Evolutionary conservation across 2,888 invertebrate genomes (phyloP).

Genomic region (Orchesellides sinensis): DNA sequence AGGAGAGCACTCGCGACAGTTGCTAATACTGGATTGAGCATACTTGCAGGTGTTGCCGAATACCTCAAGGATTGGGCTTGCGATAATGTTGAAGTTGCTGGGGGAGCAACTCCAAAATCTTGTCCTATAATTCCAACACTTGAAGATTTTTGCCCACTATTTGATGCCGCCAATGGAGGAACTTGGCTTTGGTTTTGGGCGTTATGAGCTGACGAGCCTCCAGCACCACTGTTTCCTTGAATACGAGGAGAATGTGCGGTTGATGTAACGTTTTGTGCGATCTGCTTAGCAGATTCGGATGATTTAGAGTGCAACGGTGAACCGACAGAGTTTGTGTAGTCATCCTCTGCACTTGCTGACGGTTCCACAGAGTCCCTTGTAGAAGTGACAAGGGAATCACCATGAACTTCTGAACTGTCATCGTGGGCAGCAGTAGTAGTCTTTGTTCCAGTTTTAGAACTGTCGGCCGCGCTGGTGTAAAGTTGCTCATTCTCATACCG

Average conservation of each 20-base stretch:
- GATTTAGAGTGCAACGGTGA: slow-evolving; percentile 32
- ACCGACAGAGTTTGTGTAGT: slow-evolving; percentile 38
- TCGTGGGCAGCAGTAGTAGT: not conserved
- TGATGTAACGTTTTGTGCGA: slow-evolving; percentile 26
- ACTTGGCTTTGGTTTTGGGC: slow-evolving; percentile 1
- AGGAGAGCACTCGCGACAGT: slow-evolving; percentile 71
- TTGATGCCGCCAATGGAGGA: not conserved
- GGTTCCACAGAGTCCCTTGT: slow-evolving; percentile 70
- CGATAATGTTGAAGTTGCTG: slow-evolving; percentile 5
- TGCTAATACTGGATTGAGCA: slow-evolving; percentile 65
- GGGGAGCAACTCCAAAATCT: not conserved
- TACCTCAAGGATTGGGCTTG: slow-evolving; percentile 24
- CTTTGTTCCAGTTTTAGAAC: not conserved
- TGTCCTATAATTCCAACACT: too few relatives aligned
- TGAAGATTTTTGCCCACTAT: slow-evolving; percentile 3
- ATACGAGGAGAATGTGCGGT: slow-evolving; percentile 37
- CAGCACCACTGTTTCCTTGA: not conserved
- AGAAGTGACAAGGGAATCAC: slow-evolving; percentile 69
- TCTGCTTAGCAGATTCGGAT: not conserved
- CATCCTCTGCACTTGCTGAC: slow-evolving; percentile 55
- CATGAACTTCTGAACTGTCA: slow-evolving; percentile 40
- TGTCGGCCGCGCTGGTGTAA: not conserved
- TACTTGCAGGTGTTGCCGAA: slow-evolving; percentile 20
- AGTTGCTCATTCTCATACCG: slow-evolving; percentile 13
- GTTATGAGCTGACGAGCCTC: not conserved